A percentile compares a stretch with the other conserved stretches of the same genome.
phyloP scores from a whole-genome alignment of 2,888 invertebrate species.

The Ligdia adustata region DNA sequence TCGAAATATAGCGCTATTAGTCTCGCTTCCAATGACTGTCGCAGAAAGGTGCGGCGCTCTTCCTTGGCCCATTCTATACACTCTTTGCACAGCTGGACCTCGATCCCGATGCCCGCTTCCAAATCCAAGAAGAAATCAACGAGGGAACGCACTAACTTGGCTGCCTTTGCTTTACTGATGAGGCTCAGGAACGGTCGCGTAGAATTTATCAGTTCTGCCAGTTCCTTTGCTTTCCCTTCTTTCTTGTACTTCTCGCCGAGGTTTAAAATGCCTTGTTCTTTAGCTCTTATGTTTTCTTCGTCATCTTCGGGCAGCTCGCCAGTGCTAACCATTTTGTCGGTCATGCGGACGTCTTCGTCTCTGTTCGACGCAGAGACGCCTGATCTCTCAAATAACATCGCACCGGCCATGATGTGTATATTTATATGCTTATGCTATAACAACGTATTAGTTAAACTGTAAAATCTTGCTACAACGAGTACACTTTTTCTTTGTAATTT shows the following conservation, averaged over 20 bases:
- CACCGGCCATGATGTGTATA: constrained; percentile 91
- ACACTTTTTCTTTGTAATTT: constrained; percentile 81
- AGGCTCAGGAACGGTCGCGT: constrained; percentile 97
- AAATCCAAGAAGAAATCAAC: constrained; percentile 99
- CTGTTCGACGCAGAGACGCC: constrained; percentile 90
- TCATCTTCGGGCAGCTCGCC: constrained; percentile 91
- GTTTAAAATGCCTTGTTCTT: constrained; percentile 97
- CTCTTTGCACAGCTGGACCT: constrained; percentile 96
- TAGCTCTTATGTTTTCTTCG: constrained; percentile 95
- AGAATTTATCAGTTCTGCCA: constrained; percentile 96
- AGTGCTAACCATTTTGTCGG: constrained; percentile 91
- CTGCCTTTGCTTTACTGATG: constrained; percentile 99
- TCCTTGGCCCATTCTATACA: constrained; percentile 99
- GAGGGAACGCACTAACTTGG: constrained; percentile 97
- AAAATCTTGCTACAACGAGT: constrained; percentile 69
- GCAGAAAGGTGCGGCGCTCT: constrained; percentile 97
- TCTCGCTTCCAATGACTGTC: constrained; percentile 97
- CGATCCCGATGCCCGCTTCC: constrained; percentile 97
- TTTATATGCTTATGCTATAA: constrained; percentile 77
- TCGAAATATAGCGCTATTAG: constrained; percentile 97
- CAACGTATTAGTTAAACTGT: constrained; percentile 64
- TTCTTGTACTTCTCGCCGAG: constrained; percentile 96
- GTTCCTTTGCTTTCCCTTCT: constrained; percentile 96
- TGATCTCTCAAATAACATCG: constrained; percentile 94
- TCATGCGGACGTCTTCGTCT: constrained; percentile 89